Evolutionary conservation across 2,888 invertebrate species (phyloP), one percentile per base, ranked within the genome.

Genomic region (Notodonta ziczac): DNA sequence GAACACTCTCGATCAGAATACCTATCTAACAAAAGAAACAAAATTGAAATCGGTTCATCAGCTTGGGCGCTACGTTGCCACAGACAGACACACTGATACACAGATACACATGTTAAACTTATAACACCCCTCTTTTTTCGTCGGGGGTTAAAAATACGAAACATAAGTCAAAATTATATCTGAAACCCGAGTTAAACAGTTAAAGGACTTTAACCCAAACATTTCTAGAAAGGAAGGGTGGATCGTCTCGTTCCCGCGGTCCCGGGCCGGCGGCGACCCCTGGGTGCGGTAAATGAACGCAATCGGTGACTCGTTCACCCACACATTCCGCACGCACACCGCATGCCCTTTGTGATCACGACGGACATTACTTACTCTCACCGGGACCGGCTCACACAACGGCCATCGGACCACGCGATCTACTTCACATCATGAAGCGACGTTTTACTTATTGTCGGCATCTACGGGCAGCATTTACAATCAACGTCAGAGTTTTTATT

Each of bases 221-320:
- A 24, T 0, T 46, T 13, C 9, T 46, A n/a, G 5, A n/a, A 46
- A 46, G n/a, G 5, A 13, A 70, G 63, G 70, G 70, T 44, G 63
- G 35, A 52, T 50, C 35, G 56, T 16, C 35, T 39, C 10, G n/a
- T 12, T 54, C 32, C 54, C 50, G 59, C 32, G 35, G 55, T 48
- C 42, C 52, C 44, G 4, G 16, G 48, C 10, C 5, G 50, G 44
- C 24, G 39, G 14, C 14, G 48, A 14, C 6, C 24, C 51, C 14
- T n/a, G 5, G 9, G 51, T 14, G 24, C 24, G 51, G n/a, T 10
- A 42, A 51, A 51, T 51, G 52, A 13, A 35, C 58, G 51, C 54
- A 46, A 53, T 61, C 53, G 52, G 35, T 58, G 67, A 61, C 72
- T 58, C 67, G 61, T 57, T 51, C 64, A 10, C 60, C 56, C 62